These are phyloP conservation scores for Tinamus major DNA, from an alignment of 2,797 vertebrate genomes.

Conservation along the genomic window DNA sequence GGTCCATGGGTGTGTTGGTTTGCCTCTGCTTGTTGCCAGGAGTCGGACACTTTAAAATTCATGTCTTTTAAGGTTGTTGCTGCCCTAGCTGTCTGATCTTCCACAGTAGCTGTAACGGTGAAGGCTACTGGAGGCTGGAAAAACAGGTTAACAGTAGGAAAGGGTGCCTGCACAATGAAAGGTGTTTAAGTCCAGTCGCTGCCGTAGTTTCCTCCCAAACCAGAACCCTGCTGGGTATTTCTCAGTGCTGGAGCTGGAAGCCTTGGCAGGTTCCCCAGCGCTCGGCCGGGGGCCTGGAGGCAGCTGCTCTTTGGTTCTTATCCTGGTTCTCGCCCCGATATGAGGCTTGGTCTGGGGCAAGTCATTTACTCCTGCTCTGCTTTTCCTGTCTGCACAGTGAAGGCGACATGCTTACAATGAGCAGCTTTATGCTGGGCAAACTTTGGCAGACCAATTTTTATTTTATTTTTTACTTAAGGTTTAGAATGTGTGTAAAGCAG, in stretches of 20 bases:
- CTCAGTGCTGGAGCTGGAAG: background rate
- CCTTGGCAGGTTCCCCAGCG: background rate
- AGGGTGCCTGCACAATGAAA: background rate
- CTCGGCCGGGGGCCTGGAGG: background rate
- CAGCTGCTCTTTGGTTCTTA: background rate
- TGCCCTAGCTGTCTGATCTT: background rate
- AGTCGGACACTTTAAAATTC: background rate
- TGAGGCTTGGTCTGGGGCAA: background rate
- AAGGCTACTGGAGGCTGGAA: background rate
- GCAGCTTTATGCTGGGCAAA: background rate
- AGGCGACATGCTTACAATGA: background rate
- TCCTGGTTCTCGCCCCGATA: background rate
- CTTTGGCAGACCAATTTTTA: too few relatives aligned
- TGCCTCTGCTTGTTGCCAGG: slow-evolving; percentile 27
- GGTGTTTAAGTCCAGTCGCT: background rate
- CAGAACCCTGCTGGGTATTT: background rate
- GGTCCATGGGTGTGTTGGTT: slow-evolving; percentile 13
- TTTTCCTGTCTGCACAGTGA: background rate
- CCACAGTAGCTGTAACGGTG: background rate
- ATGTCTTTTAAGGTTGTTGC: background rate
- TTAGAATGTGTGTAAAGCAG: background rate
- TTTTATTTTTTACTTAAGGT: background rate
- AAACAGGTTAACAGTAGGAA: background rate
- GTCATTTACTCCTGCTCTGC: background rate
- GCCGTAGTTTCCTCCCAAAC: background rate